Evolutionary conservation across 2,888 invertebrate genomes (phyloP), one percentile per base, ranked within the genome.

Genomic region (Stegophylla sp.): DNA sequence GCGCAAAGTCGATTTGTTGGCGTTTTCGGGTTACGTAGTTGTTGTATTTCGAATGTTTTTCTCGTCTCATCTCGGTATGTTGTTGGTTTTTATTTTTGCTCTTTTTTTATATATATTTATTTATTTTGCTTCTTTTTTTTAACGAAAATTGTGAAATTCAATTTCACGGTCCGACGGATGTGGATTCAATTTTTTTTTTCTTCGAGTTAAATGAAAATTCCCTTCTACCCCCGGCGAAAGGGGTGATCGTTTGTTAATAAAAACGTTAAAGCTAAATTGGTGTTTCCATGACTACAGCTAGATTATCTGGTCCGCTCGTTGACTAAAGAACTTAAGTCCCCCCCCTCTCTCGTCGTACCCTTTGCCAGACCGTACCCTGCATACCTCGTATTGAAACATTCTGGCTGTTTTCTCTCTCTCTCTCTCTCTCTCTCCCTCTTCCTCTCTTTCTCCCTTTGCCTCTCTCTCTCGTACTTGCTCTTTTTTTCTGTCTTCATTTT

Each of bases 181-280:
- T 79, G 69, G 59, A 79, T 79, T 79, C 79, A 79, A 79, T 79
- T 79, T 79, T 71, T 79, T 79, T 71, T 79, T 79, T 71, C 69
- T 79, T 79, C 79, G 79, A 79, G 79, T 79, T 79, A 79, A 79
- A 79, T 79, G 79, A 79, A 79, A 79, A 79, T 69, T 79, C 79
- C 79, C 69, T 56, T 67, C 56, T 45, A 48, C 67, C 61, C 56
- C 56, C 45, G 45, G 61, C 41, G 69, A 79, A 69, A 79, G 77
- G 79, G 79, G 79, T 79, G 79, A 79, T 71, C 48, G 79, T 61
- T 79, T 79, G 79, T 79, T 79, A 79, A 79, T 79, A 79, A 79
- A 79, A 79, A 79, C 67, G 79, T 79, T 79, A 79, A 79, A 79
- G 79, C 79, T 66, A 79, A 79, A 79, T 79, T 79, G 79, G 79